Evolutionary conservation across 2,113 vertebrate species (phyloP).

Genomic region (Chiloscyllium plagiosum): DNA sequence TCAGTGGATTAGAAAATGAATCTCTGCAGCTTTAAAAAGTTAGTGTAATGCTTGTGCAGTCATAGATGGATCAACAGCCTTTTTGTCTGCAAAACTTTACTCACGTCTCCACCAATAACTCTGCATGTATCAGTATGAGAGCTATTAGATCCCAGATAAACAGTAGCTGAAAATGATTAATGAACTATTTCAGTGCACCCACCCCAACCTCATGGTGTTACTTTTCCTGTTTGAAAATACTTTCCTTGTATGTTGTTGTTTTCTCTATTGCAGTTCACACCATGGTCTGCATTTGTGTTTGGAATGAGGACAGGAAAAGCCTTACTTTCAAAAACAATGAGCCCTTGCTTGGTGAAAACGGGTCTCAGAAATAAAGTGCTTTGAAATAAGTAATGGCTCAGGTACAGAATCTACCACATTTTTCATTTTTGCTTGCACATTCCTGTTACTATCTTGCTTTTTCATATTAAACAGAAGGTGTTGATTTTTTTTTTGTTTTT

Average conservation of each 20-base stretch:
- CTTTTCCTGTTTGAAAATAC: constrained; percentile 28
- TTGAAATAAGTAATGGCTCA: background rate
- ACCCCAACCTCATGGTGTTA: constrained; percentile 20
- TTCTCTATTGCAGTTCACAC: background rate
- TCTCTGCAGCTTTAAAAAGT: background rate
- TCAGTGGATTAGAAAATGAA: background rate
- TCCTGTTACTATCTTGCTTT: background rate
- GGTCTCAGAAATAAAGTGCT: background rate
- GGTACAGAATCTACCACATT: background rate
- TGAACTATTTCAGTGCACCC: constrained; percentile 14
- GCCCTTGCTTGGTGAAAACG: background rate
- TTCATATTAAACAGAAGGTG: background rate
- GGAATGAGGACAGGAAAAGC: background rate
- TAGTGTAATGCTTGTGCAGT: background rate
- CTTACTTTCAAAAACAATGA: constrained; percentile 1
- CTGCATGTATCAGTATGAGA: constrained; percentile 12
- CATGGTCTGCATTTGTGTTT: background rate
- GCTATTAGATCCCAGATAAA: constrained; percentile 21
- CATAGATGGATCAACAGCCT: background rate
- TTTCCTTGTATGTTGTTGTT: constrained; percentile 5
- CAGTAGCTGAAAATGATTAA: constrained; percentile 22
- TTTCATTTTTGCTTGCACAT: background rate
- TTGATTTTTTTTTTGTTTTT: background rate
- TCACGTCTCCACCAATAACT: constrained; percentile 16
- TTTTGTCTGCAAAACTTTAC: background rate